phyloP scores from a whole-genome alignment of 1,140 invertebrate genomes.

The Diplogasteroides magnus region DNA sequence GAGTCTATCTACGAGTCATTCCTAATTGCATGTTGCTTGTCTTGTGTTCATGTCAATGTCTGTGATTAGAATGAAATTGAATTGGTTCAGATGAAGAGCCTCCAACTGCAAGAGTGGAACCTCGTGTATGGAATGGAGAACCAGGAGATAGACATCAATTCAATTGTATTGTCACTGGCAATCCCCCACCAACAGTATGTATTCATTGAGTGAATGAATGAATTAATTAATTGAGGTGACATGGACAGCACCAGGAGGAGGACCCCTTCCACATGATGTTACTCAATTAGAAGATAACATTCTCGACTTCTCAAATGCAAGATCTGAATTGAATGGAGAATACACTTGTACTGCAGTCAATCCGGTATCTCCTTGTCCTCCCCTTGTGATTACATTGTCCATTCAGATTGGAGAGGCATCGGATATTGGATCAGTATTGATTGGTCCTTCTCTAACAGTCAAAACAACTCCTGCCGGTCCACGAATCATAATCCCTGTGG shows the following conservation, averaged over 20 bases:
- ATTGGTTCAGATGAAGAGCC: conserved; percentile 47
- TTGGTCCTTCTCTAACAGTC: conserved; percentile 38
- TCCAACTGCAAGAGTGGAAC: conserved; percentile 51
- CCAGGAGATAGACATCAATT: conserved; percentile 51
- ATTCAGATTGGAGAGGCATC: conserved; percentile 45
- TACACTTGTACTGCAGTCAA: conserved; percentile 47
- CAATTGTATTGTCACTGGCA: conserved; percentile 46
- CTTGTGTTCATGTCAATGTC: not conserved
- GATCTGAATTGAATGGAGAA: conserved; percentile 30
- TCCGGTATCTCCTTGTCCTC: no score
- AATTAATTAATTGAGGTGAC: conserved; percentile 26
- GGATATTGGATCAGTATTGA: conserved; percentile 43
- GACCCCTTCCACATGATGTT: conserved; percentile 44
- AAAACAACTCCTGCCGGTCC: conserved; percentile 39
- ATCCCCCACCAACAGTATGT: conserved; percentile 36
- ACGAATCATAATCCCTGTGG: conserved; percentile 43
- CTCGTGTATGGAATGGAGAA: conserved; percentile 54
- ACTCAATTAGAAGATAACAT: conserved; percentile 47
- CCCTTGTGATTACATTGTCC: no score
- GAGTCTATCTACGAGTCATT: conserved; percentile 5
- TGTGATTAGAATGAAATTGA: no score
- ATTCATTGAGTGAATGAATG: not conserved
- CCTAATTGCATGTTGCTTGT: not conserved
- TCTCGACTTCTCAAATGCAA: conserved; percentile 48
- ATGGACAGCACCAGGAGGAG: conserved; percentile 41